Evolutionary conservation across 2,888 invertebrate genomes (phyloP).

Genomic region (Brenthis daphne): DNA sequence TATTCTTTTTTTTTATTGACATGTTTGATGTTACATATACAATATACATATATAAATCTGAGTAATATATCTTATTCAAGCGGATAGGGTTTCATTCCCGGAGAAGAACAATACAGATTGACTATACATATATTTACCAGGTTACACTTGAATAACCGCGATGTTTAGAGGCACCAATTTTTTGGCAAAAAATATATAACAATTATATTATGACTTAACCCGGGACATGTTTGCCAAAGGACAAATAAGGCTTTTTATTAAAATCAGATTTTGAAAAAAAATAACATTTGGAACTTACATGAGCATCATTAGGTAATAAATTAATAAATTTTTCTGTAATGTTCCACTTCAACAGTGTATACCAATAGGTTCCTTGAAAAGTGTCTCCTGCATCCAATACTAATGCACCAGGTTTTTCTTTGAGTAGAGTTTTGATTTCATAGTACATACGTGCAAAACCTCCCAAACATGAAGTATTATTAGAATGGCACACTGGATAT

Average conservation of each 20-base stretch:
- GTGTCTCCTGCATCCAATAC: constrained; percentile 92
- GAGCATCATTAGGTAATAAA: constrained; percentile 87
- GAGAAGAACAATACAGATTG: too few species aligned
- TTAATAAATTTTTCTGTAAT: constrained; percentile 89
- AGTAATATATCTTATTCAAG: too few species aligned
- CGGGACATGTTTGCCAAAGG: background rate
- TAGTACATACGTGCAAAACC: constrained; percentile 86
- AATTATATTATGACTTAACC: too few species aligned
- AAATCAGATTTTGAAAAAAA: background rate
- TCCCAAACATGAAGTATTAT: constrained; percentile 83
- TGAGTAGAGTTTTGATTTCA: constrained; percentile 73
- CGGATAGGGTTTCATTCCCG: too few species aligned
- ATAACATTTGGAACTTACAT: constrained; percentile 78
- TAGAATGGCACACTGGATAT: constrained; percentile 79
- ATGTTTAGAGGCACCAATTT: too few species aligned
- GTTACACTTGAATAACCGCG: too few species aligned
- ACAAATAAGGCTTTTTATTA: background rate
- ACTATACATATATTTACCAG: too few species aligned
- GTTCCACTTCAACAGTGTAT: constrained; percentile 87
- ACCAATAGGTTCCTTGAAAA: constrained; percentile 93
- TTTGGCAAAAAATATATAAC: too few species aligned
- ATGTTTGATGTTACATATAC: too few species aligned
- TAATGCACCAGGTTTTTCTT: constrained; percentile 81
- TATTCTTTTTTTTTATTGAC: too few species aligned
- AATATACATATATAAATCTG: too few species aligned